These are phyloP conservation scores for Sclerurus mexicanus DNA, from an alignment of 2,113 vertebrate species.

Conservation along the genomic window DNA sequence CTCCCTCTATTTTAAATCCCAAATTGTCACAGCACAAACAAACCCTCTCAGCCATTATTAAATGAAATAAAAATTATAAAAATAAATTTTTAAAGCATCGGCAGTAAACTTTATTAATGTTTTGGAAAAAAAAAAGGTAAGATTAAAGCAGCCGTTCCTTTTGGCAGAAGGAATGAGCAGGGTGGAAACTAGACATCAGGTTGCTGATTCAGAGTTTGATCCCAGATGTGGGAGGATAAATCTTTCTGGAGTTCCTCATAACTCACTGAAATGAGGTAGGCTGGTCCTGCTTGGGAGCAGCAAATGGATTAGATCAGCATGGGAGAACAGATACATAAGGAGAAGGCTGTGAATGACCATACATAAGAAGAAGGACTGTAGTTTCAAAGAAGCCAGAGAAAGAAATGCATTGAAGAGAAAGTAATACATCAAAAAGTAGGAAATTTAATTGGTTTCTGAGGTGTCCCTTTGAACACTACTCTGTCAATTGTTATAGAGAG, in stretches of 20 bases:
- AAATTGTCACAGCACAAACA: neutral
- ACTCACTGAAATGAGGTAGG: conserved; percentile 51
- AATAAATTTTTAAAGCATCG: neutral
- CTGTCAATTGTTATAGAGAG: neutral
- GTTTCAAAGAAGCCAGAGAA: neutral
- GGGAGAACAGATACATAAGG: conserved; percentile 36
- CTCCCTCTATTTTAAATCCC: neutral
- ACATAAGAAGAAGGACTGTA: conserved; percentile 12
- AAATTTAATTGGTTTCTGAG: neutral
- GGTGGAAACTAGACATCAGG: conserved; percentile 52
- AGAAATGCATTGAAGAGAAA: neutral
- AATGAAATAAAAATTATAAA: neutral
- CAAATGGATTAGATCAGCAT: conserved; percentile 56
- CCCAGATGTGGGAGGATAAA: conserved; percentile 62
- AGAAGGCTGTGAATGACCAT: no score
- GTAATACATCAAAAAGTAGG: neutral
- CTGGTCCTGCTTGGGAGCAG: conserved; percentile 28
- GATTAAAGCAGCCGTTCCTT: conserved; percentile 47
- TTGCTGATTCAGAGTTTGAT: conserved; percentile 66
- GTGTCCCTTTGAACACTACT: neutral
- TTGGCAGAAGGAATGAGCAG: conserved; percentile 40
- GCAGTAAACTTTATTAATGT: neutral
- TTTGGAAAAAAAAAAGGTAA: neutral
- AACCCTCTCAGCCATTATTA: neutral
- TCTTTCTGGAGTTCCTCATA: conserved; percentile 62